Conservation (phyloP, 2,797 vertebrate genomes). For the Macropodus opercularis region DNA sequence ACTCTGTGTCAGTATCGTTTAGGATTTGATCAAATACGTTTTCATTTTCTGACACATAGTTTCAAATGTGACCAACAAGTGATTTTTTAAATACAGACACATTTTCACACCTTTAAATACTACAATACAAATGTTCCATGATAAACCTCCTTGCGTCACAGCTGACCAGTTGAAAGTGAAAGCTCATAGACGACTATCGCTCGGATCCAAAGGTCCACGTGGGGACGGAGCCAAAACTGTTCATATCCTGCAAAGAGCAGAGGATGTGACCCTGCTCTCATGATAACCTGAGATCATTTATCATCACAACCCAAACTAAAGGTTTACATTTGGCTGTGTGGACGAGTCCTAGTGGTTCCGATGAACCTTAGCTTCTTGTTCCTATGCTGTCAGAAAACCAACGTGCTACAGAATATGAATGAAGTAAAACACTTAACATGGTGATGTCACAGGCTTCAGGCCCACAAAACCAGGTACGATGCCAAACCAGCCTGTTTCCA, state of each 20-base stretch:
- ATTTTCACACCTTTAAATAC: too few relatives aligned
- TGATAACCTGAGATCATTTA: neutral
- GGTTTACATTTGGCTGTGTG: too few relatives aligned
- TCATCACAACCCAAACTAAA: too few relatives aligned
- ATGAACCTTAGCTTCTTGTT: slow-evolving; percentile 17
- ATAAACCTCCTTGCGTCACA: rapidly evolving
- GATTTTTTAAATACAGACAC: too few relatives aligned
- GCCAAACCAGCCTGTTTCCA: slow-evolving; percentile 43
- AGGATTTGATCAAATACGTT: too few relatives aligned
- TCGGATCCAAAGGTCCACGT: neutral
- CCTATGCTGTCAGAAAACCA: slow-evolving; percentile 16
- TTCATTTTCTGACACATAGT: too few relatives aligned
- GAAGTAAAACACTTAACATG: slow-evolving; percentile 30
- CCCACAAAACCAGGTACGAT: slow-evolving; percentile 43
- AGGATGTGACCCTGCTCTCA: neutral
- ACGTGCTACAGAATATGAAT: neutral
- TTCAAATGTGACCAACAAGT: too few relatives aligned
- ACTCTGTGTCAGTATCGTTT: too few relatives aligned
- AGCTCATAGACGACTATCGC: too few relatives aligned
- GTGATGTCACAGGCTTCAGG: neutral
- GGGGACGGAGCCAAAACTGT: neutral
- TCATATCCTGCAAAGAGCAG: neutral
- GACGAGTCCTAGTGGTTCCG: too few relatives aligned
- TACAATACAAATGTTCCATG: too few relatives aligned
- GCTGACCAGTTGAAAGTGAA: too few relatives aligned